Conservation (phyloP, 1,140 invertebrate species). For the Drosophila sechellia region DNA sequence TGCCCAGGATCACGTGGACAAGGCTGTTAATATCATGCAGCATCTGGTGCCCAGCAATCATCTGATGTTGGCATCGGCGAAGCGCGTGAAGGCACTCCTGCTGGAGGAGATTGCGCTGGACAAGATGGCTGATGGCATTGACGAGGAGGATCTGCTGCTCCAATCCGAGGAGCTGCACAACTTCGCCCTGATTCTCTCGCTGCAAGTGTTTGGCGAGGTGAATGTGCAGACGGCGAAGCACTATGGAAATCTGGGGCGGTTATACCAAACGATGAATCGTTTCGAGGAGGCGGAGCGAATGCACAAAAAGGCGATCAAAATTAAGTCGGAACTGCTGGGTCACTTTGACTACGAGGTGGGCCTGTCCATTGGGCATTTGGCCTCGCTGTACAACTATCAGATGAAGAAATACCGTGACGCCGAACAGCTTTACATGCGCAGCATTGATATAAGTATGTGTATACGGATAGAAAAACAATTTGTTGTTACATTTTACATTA, state of each 20-base stretch:
- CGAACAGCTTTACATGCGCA: slow-evolving; percentile 93
- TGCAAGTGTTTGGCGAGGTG: slow-evolving; percentile 93
- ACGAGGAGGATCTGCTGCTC: slow-evolving; percentile 86
- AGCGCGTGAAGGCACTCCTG: slow-evolving; percentile 95
- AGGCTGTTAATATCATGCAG: slow-evolving; percentile 92
- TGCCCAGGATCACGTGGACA: slow-evolving; percentile 92
- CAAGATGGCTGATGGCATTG: slow-evolving; percentile 85
- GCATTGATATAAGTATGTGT: slow-evolving; percentile 93
- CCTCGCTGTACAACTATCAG: slow-evolving; percentile 97
- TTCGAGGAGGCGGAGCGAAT: slow-evolving; percentile 94
- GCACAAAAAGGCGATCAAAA: slow-evolving; percentile 95
- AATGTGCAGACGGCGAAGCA: slow-evolving; percentile 98
- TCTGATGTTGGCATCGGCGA: slow-evolving; percentile 93
- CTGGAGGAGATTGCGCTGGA: slow-evolving; percentile 97
- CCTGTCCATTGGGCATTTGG: slow-evolving; percentile 95
- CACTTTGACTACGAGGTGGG: slow-evolving; percentile 96
- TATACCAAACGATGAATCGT: slow-evolving; percentile 96
- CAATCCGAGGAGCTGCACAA: slow-evolving; percentile 93
- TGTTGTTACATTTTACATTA: background rate
- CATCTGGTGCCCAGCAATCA: slow-evolving; percentile 92
- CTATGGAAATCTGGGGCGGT: slow-evolving; percentile 95
- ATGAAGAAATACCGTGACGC: slow-evolving; percentile 94
- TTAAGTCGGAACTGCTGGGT: slow-evolving; percentile 95
- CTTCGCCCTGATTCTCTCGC: slow-evolving; percentile 90
- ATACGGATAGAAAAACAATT: background rate